Evolutionary conservation across 2,888 invertebrate species (phyloP).

Genomic region (Pterostichus madidus): DNA sequence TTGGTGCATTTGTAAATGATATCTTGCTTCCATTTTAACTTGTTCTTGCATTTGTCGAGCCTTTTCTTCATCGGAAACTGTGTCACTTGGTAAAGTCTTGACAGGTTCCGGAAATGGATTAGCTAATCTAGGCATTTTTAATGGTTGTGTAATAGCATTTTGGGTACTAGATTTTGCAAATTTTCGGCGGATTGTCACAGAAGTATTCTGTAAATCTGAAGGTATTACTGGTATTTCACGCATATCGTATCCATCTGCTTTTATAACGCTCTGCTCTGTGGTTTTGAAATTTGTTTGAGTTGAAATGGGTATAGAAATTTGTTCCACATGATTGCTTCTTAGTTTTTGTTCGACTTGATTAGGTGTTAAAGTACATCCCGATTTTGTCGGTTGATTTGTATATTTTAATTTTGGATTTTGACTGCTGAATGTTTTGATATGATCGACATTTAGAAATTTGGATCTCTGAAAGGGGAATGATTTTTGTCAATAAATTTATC

Average conservation of each 20-base stretch:
- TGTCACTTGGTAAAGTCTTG: conserved; percentile 74
- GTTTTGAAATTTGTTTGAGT: neutral
- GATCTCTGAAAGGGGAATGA: neutral
- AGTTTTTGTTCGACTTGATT: neutral
- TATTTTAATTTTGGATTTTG: conserved; percentile 1
- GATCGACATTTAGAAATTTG: neutral
- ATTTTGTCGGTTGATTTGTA: neutral
- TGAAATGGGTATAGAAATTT: neutral
- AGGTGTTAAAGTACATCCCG: neutral
- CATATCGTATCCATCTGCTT: no score
- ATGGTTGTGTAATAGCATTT: conserved; percentile 73
- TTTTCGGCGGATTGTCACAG: conserved; percentile 61
- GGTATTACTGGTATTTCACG: conserved; percentile 29
- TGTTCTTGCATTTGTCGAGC: conserved; percentile 75
- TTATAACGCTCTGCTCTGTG: neutral
- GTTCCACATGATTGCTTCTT: neutral
- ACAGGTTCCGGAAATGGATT: conserved; percentile 76
- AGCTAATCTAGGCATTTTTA: conserved; percentile 74
- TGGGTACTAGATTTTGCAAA: conserved; percentile 72
- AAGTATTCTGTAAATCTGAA: conserved; percentile 26
- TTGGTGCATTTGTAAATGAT: conserved; percentile 49
- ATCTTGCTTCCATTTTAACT: conserved; percentile 67
- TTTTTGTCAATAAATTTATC: neutral
- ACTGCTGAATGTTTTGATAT: neutral
- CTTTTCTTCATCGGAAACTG: conserved; percentile 75